These are phyloP conservation scores for Ataeniobius toweri DNA, from an alignment of 2,797 vertebrate genomes.

Conservation along the genomic window DNA sequence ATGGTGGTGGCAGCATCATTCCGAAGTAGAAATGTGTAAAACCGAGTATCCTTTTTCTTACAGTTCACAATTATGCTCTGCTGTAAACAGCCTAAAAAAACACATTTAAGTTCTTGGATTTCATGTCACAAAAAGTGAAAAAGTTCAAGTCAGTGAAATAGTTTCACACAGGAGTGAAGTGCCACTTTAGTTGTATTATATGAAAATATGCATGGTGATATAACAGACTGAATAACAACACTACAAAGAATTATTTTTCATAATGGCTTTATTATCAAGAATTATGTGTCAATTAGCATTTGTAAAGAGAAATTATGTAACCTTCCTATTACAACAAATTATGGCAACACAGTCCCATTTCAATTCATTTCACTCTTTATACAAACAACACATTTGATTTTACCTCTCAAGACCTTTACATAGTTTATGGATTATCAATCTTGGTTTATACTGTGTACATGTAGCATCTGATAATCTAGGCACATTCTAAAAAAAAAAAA, in stretches of 20 bases:
- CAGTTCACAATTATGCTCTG: too few relatives aligned
- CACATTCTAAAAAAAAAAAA: slow-evolving; percentile 49
- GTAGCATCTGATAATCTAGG: slow-evolving; percentile 48
- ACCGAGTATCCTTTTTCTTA: too few relatives aligned
- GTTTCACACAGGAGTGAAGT: too few relatives aligned
- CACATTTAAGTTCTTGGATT: too few relatives aligned
- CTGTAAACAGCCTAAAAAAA: too few relatives aligned
- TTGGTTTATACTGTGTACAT: slow-evolving; percentile 53
- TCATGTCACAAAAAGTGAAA: not conserved
- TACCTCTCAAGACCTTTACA: slow-evolving; percentile 24
- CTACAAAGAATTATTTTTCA: not conserved
- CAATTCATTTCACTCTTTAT: slow-evolving; percentile 43
- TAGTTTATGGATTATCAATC: slow-evolving; percentile 33
- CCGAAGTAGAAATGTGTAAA: too few relatives aligned
- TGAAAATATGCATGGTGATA: not conserved
- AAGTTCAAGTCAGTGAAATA: not conserved
- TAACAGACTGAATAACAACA: not conserved
- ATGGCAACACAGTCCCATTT: slow-evolving; percentile 34
- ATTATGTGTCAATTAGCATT: slow-evolving; percentile 17
- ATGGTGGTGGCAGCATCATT: too few relatives aligned
- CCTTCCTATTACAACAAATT: slow-evolving; percentile 8
- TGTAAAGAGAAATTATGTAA: not conserved
- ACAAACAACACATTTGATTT: slow-evolving; percentile 45
- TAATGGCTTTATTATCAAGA: slow-evolving; percentile 40
- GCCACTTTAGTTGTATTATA: not conserved